Conservation (phyloP, 2,797 vertebrate genomes). For the Dromococcyx pavoninus region DNA sequence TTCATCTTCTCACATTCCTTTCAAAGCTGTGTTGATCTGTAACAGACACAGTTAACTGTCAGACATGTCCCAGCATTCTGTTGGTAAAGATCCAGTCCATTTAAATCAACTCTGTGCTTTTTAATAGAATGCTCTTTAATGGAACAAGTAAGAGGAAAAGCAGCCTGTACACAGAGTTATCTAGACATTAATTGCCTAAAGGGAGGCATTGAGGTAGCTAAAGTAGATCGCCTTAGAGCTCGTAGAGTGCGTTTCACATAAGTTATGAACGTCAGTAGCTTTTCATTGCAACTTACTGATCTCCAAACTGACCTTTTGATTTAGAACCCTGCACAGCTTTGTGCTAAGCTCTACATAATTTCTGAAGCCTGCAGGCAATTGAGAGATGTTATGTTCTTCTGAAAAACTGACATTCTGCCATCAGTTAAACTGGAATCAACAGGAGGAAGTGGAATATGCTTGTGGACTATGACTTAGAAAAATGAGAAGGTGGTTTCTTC, state of each 20-base stretch:
- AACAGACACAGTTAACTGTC: background rate
- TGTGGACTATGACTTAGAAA: background rate
- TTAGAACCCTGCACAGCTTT: background rate
- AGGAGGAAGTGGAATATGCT: background rate
- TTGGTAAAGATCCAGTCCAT: background rate
- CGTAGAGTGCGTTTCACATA: background rate
- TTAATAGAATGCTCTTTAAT: background rate
- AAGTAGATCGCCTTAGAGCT: background rate
- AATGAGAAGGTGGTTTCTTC: background rate
- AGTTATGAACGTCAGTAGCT: background rate
- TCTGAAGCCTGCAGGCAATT: background rate
- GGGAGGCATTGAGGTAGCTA: background rate
- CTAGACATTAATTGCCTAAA: background rate
- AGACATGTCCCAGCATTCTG: background rate
- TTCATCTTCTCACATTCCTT: background rate
- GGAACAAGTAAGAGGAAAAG: background rate
- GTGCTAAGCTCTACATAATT: background rate
- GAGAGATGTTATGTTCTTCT: background rate
- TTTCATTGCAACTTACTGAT: background rate
- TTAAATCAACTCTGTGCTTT: background rate
- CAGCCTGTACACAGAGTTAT: background rate
- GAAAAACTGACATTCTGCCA: background rate
- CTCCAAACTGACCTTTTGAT: background rate
- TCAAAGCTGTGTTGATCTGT: background rate
- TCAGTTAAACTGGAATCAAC: background rate